These are phyloP conservation scores for Centropyge bicolor DNA, from an alignment of 2,797 vertebrate species.

Conservation along the genomic window DNA sequence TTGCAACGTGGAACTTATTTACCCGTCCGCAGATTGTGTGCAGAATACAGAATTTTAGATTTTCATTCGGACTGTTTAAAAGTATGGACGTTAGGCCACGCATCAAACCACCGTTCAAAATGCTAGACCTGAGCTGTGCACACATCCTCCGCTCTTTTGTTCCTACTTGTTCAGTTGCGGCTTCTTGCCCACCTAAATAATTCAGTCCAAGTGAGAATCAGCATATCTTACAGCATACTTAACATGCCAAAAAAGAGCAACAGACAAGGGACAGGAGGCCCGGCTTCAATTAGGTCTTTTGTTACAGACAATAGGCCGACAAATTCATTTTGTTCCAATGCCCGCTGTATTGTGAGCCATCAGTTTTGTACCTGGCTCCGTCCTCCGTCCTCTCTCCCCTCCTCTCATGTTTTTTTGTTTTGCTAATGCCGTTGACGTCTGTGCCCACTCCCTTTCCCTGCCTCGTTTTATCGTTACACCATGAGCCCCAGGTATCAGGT, in stretches of 20 bases:
- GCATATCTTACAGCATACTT: constrained; percentile 93
- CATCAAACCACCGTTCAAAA: constrained; percentile 13
- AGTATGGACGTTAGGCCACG: background rate
- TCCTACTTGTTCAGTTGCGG: constrained; percentile 79
- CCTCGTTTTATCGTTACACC: constrained; percentile 73
- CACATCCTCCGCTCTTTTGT: constrained; percentile 66
- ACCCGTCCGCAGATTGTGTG: background rate
- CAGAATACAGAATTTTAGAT: background rate
- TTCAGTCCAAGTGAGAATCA: constrained; percentile 90
- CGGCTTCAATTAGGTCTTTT: constrained; percentile 94
- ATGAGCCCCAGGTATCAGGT: constrained; percentile 68
- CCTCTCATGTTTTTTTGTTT: constrained; percentile 75
- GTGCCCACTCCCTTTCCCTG: constrained; percentile 71
- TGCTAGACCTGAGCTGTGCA: constrained; percentile 54
- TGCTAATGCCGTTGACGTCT: constrained; percentile 82
- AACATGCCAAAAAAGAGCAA: constrained; percentile 89
- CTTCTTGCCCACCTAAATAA: constrained; percentile 89
- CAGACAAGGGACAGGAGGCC: constrained; percentile 87
- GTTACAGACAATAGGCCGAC: constrained; percentile 91
- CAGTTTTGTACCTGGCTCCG: constrained; percentile 87
- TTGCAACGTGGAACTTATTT: constrained; percentile 18
- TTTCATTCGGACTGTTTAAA: constrained; percentile 10
- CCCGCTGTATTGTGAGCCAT: constrained; percentile 82
- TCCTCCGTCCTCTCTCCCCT: constrained; percentile 73
- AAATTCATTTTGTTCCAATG: constrained; percentile 87